Percentiles rank a stretch among this genome's conserved stretches.
Conservation (phyloP, 2,113 vertebrate genomes). For the Hepsetus odoe region DNA sequence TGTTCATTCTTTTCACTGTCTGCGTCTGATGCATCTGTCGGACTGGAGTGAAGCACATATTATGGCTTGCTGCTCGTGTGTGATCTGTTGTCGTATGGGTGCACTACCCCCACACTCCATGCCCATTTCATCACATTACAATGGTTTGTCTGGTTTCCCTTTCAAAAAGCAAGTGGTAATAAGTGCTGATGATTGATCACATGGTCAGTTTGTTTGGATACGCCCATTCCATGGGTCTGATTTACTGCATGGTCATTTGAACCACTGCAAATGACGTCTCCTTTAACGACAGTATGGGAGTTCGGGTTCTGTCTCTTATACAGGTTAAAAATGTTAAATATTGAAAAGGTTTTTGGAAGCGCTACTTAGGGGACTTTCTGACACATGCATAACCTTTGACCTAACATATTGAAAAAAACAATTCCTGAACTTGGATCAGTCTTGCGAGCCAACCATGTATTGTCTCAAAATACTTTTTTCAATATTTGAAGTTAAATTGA, state of each 20-base stretch:
- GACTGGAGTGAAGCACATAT: slow-evolving; percentile 53
- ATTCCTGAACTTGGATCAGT: neutral
- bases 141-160: slow-evolving; percentile 36
- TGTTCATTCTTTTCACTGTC: slow-evolving; percentile 37
- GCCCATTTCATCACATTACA: slow-evolving; percentile 37
- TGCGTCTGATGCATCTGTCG: slow-evolving; percentile 48
- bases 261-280: slow-evolving; percentile 15
- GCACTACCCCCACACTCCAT: slow-evolving; percentile 31
- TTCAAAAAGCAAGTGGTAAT: slow-evolving; percentile 5
- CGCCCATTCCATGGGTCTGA: slow-evolving; percentile 12
- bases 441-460: neutral
- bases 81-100: slow-evolving; percentile 40
- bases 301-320: neutral
- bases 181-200: slow-evolving; percentile 39
- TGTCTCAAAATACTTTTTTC: no score
- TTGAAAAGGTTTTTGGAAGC: neutral
- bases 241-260: slow-evolving; percentile 40
- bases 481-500: no score
- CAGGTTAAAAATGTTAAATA: neutral
- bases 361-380: neutral
- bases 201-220: slow-evolving; percentile 20
- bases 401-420: neutral
- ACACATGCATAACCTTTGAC: neutral
- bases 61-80: slow-evolving; percentile 63
- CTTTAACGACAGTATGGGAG: neutral